phyloP scores from a whole-genome alignment of 2,888 invertebrate species.

The Parnassius smintheus region DNA sequence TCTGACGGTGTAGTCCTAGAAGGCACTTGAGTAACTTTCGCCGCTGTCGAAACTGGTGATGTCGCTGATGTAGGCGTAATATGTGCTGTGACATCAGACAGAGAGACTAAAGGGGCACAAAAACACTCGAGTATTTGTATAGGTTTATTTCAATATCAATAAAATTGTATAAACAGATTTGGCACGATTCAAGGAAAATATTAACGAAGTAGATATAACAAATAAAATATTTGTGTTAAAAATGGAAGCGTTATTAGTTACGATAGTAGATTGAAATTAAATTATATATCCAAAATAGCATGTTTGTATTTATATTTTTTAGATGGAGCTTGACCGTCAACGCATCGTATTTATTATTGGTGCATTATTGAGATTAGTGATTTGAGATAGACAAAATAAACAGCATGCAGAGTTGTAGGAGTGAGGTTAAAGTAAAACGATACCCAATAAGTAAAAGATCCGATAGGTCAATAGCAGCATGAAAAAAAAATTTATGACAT shows the following conservation, averaged over 20 bases:
- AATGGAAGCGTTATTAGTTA: constrained; percentile 55
- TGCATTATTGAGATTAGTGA: constrained; percentile 51
- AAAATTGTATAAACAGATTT: constrained; percentile 51
- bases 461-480: constrained; percentile 75
- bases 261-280: constrained; percentile 36
- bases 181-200: constrained; percentile 40
- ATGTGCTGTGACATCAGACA: constrained; percentile 78
- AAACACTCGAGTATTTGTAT: constrained; percentile 44
- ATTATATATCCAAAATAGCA: constrained; percentile 70
- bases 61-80: constrained; percentile 75
- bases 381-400: constrained; percentile 42
- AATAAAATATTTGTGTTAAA: constrained; percentile 56
- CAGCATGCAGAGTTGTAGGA: constrained; percentile 56
- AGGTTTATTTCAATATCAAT: constrained; percentile 54
- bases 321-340: constrained; percentile 74
- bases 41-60: constrained; percentile 68
- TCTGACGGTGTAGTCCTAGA: constrained; percentile 66
- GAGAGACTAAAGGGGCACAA: constrained; percentile 63
- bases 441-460: constrained; percentile 75
- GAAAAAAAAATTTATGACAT: constrained; percentile 72
- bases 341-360: constrained; percentile 70
- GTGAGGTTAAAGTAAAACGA: constrained; percentile 45
- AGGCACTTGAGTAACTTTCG: constrained; percentile 55
- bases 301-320: constrained; percentile 79
- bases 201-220: constrained; percentile 36